phyloP scores from a whole-genome alignment of 2,797 vertebrate species.

The Molossus molossus region DNA sequence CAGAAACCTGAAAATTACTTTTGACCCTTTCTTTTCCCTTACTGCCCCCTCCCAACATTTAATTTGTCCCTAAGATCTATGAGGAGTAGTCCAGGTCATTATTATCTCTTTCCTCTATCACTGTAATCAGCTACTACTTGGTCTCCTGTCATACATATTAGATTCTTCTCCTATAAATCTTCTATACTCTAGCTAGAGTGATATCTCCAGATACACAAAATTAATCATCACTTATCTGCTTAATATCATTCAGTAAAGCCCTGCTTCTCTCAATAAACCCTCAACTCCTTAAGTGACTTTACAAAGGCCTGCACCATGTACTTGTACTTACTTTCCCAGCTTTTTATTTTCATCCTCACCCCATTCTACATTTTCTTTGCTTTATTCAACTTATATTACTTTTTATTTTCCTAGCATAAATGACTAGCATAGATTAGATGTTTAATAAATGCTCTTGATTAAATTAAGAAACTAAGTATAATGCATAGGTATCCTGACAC shows the following conservation, averaged over 20 bases:
- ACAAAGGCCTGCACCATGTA: neutral
- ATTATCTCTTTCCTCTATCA: neutral
- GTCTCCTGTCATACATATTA: neutral
- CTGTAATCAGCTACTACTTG: neutral
- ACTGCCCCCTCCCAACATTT: neutral
- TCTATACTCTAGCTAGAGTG: neutral
- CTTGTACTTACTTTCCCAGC: neutral
- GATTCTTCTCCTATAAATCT: neutral
- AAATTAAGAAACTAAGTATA: slow-evolving; percentile 1
- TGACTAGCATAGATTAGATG: neutral
- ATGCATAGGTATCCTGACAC: neutral
- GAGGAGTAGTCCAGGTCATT: neutral
- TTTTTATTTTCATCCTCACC: neutral
- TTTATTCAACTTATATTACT: neutral
- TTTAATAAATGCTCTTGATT: neutral
- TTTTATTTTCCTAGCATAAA: neutral
- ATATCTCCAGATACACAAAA: neutral
- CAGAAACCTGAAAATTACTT: neutral
- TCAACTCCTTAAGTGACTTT: slow-evolving; percentile 13
- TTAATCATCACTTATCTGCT: neutral
- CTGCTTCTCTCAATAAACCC: neutral
- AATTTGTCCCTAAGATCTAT: neutral
- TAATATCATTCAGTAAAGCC: neutral
- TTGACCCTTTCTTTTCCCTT: neutral
- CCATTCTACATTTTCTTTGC: neutral